phyloP scores from a whole-genome alignment of 92 coral and sea anemone species.

The Chrysogorgia sp. region DNA sequence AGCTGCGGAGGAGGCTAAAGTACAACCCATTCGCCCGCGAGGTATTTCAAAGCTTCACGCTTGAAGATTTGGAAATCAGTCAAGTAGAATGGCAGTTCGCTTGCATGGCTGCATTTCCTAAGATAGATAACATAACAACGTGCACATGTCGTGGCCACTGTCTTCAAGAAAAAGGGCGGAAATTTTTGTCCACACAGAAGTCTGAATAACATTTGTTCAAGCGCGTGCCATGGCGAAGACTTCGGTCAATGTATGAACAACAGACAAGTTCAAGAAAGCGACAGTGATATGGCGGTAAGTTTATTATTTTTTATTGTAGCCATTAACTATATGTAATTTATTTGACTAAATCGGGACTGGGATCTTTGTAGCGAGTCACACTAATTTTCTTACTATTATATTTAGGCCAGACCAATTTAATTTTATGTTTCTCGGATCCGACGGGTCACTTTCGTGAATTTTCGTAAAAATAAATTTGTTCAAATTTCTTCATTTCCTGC shows the following conservation, averaged over 20 bases:
- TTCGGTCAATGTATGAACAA: constrained; percentile 10
- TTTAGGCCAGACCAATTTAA: not conserved
- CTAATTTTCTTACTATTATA: not conserved
- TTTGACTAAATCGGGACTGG: not conserved
- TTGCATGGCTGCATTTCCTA: constrained; percentile 20
- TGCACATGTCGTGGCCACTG: constrained; percentile 40
- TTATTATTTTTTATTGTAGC: not conserved
- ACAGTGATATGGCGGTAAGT: constrained; percentile 24
- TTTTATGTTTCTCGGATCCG: not conserved
- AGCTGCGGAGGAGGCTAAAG: no score
- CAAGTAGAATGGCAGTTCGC: no score
- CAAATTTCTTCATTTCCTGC: no score
- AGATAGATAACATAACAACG: constrained; percentile 22
- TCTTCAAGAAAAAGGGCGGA: constrained; percentile 34
- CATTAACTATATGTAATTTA: not conserved
- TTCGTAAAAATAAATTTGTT: no score
- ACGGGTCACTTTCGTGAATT: no score
- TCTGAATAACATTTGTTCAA: constrained; percentile 13
- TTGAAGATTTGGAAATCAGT: no score
- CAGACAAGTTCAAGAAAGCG: constrained; percentile 15
- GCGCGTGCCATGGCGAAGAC: constrained; percentile 6
- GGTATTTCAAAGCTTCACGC: no score
- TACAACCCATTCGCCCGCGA: no score
- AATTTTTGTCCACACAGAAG: constrained; percentile 49
- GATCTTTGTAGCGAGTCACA: no score